phyloP scores from a whole-genome alignment of 2,888 invertebrate genomes.

The Tribolium freemani region DNA sequence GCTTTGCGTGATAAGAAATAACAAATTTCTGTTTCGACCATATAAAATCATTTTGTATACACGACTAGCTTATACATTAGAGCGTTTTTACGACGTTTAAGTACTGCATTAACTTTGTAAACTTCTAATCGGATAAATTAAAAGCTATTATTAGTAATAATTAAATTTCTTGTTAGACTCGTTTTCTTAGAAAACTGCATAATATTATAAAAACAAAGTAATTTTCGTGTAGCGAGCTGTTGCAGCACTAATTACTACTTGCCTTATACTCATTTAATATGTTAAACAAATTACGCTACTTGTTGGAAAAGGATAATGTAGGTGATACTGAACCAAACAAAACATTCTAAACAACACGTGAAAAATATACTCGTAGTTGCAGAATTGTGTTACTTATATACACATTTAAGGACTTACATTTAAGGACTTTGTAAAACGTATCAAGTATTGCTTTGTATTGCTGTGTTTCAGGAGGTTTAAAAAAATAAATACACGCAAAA shows the following conservation, averaged over 20 bases:
- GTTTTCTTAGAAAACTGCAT: neutral
- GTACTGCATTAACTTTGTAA: neutral
- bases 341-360: too few relatives aligned
- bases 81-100: neutral
- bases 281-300: neutral
- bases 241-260: neutral
- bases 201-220: neutral
- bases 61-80: neutral
- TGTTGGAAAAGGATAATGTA: too few relatives aligned
- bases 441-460: too few relatives aligned
- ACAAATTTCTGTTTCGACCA: neutral
- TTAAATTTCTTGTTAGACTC: neutral
- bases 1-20: neutral
- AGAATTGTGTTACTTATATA: too few relatives aligned
- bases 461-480: too few relatives aligned
- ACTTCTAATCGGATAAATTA: neutral
- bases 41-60: neutral
- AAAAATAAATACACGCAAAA: too few relatives aligned
- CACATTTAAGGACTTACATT: too few relatives aligned
- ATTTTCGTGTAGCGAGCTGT: neutral
- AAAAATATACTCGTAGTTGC: too few relatives aligned
- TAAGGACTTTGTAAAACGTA: too few relatives aligned
- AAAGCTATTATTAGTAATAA: neutral
- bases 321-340: too few relatives aligned
- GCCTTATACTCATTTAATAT: neutral